Base-by-base conservation (phyloP, 2,888 invertebrate genomes). In the Hesperia comma region DNA sequence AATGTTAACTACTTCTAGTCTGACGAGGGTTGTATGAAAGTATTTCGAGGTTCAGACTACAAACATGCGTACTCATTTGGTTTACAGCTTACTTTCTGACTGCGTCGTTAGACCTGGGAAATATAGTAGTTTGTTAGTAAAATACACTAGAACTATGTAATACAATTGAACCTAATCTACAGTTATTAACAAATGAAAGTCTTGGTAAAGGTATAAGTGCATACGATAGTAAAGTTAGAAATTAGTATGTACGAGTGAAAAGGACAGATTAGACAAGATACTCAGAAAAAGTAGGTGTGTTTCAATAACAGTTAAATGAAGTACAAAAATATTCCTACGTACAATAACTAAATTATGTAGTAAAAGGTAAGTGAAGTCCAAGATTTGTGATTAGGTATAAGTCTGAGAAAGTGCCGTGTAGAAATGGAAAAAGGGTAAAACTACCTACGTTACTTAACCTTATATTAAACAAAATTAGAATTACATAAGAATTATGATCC, bases 91-190 rank as follows among this genome's bases (percentile, higher is more conserved):
- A 92, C 92, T 92, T 89, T 92, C 92, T 79, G 92, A 90, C 90
- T 89, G 83, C 86, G 79, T 84, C 80, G 92, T 92, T 85, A 92
- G 92, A 92, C 92, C 92, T 92, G 92, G 86, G 91, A 80, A 91
- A 90, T 85, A 90, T 80, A 89, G 79, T 75, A 86, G 84, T 74
- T 76, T 78, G 84, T 90, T 90, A 90, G 85, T 89, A 81, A 78
- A 61, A 67, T 70, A 62, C 51, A 54, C 74, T 58, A 68, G 68
- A 61, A 19, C 70, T 80, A 63, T 58, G 1, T 37, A 10, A 26
- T n/a, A 32, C 2, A n/a, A n/a, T 6, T n/a, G n/a, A n/a, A 8
- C 14, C 26, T 53, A 53, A 8, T 32, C 53, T 49, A 49, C 49
- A 49, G 19, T 49, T 0, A 46, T 46, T 17, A 15, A 46, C 2